phyloP scores from a whole-genome alignment of 1,140 invertebrate genomes.

The Drosophila seguyi region DNA sequence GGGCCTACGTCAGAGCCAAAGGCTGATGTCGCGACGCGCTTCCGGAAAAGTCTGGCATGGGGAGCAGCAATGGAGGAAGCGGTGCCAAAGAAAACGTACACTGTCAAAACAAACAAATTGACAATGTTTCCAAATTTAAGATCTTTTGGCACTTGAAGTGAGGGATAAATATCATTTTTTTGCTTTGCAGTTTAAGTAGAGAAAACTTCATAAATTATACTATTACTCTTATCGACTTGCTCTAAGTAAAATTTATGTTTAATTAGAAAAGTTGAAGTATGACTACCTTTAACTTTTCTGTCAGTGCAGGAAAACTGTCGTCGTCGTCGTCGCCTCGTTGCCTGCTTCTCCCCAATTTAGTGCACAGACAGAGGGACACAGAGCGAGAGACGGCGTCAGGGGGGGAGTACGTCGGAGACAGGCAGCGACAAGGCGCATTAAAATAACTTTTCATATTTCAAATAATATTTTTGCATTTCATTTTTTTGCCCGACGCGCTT shows the following conservation, averaged over 20 bases:
- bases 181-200: not conserved
- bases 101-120: slow-evolving; percentile 19
- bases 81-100: slow-evolving; percentile 65
- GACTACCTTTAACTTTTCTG: not conserved
- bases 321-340: slow-evolving; percentile 61
- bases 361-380: slow-evolving; percentile 32
- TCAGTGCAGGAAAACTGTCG: slow-evolving; percentile 71
- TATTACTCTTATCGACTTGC: too few species aligned
- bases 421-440: slow-evolving; percentile 55
- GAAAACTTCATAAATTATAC: too few species aligned
- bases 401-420: slow-evolving; percentile 16
- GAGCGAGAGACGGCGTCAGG: not conserved
- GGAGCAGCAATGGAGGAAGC: slow-evolving; percentile 67
- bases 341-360: slow-evolving; percentile 68
- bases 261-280: not conserved
- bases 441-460: slow-evolving; percentile 80
- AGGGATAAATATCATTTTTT: not conserved
- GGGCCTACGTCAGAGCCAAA: slow-evolving; percentile 68
- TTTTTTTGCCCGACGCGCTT: slow-evolving; percentile 58
- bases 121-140: not conserved
- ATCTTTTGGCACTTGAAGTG: slow-evolving; percentile 3
- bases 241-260: not conserved
- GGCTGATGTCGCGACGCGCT: slow-evolving; percentile 77
- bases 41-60: slow-evolving; percentile 80
- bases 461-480: slow-evolving; percentile 74